phyloP scores from a whole-genome alignment of 2,797 vertebrate genomes.

The Peromyscus aztecus region DNA sequence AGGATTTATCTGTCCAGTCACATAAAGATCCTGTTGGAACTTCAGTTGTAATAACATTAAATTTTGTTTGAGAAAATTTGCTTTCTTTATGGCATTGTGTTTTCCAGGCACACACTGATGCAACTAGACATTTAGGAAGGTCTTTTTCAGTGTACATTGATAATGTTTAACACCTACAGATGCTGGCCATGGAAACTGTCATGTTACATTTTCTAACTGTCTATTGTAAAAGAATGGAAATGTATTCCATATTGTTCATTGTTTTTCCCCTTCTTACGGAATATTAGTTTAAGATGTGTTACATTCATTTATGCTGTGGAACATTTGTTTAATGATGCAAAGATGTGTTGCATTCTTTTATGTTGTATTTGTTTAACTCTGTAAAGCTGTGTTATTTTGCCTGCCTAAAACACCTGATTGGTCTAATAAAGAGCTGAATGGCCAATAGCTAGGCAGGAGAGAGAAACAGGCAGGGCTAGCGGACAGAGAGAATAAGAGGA shows the following conservation, averaged over 20 bases:
- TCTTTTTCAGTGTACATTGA: neutral
- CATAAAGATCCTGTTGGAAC: neutral
- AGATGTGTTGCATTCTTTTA: neutral
- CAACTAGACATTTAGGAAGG: neutral
- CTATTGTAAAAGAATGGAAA: neutral
- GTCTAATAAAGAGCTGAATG: neutral
- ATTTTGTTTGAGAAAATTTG: slow-evolving; percentile 28
- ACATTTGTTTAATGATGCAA: neutral
- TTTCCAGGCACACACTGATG: neutral
- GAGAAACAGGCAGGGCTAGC: neutral
- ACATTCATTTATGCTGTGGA: neutral
- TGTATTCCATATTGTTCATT: neutral
- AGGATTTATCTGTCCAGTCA: neutral
- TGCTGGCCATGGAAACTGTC: neutral
- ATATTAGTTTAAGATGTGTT: neutral
- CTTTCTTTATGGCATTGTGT: neutral
- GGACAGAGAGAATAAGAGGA: neutral
- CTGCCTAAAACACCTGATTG: neutral
- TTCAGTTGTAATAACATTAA: neutral
- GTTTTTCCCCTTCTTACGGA: neutral
- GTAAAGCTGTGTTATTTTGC: neutral
- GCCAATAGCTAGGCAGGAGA: neutral
- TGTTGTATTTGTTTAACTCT: neutral
- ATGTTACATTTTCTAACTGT: slow-evolving; percentile 26
- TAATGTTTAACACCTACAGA: neutral